Evolutionary conservation across 2,888 invertebrate species (phyloP).

Genomic region (Hirtodrosophila histrioides): DNA sequence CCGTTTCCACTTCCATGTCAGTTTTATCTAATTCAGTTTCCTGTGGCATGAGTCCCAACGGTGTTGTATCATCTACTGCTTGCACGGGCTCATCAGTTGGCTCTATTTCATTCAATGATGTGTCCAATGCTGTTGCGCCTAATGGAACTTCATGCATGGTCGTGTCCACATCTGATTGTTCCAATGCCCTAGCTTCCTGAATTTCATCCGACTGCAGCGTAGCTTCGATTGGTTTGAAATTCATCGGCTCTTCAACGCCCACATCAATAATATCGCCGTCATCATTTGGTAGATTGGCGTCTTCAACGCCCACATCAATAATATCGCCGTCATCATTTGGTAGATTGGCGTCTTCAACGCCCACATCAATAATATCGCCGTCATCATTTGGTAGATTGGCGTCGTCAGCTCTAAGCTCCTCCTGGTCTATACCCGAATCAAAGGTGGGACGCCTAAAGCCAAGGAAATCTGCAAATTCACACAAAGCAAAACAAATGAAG

Average conservation of each 20-base stretch:
- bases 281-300: constrained; percentile 17
- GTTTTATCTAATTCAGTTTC: too few species aligned
- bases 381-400: constrained; percentile 19
- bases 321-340: constrained; percentile 20
- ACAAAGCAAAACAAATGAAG: neutral
- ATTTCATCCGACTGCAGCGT: neutral
- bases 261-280: constrained; percentile 21
- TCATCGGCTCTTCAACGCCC: neutral
- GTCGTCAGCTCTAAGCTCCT: constrained; percentile 37
- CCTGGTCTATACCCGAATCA: constrained; percentile 59
- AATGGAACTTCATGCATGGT: neutral
- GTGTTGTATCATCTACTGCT: neutral
- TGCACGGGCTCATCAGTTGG: neutral
- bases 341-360: constrained; percentile 7
- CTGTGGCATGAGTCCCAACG: neutral
- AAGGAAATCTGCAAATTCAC: constrained; percentile 50
- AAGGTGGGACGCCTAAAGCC: constrained; percentile 56
- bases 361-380: constrained; percentile 18
- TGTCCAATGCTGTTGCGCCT: neutral
- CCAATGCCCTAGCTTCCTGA: constrained; percentile 10
- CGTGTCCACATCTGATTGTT: neutral
- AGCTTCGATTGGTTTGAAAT: neutral
- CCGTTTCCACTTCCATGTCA: constrained; percentile 4
- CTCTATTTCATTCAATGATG: neutral
- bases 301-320: constrained; percentile 15